Evolutionary conservation across 2,888 invertebrate species (phyloP).

Genomic region (Theretra japonica): DNA sequence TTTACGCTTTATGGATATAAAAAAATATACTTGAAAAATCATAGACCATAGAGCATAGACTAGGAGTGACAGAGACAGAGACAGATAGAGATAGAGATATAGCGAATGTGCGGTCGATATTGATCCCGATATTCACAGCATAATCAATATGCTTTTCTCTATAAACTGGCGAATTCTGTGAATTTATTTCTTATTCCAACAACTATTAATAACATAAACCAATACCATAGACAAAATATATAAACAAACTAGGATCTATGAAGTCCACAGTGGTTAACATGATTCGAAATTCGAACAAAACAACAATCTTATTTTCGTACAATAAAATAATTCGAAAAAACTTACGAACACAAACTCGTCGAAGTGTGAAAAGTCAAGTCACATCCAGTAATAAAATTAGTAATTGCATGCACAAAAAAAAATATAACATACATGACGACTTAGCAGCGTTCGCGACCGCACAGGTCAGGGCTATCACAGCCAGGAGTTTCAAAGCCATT

Average conservation of each 20-base stretch:
- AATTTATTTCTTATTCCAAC: no score
- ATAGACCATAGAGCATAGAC: no score
- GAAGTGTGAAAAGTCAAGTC: slow-evolving; percentile 29
- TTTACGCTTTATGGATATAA: no score
- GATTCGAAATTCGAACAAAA: not conserved
- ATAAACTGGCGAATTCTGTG: no score
- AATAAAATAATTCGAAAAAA: slow-evolving; percentile 3
- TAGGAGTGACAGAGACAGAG: no score
- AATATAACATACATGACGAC: slow-evolving; percentile 67
- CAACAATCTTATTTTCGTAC: not conserved
- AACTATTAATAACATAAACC: not conserved
- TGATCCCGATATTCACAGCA: no score
- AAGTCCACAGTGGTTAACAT: not conserved
- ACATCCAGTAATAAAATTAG: slow-evolving; percentile 34
- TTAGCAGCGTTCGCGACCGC: slow-evolving; percentile 67
- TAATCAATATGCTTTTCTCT: no score
- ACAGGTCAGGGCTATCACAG: slow-evolving; percentile 63
- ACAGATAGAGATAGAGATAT: no score
- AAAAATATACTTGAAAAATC: no score
- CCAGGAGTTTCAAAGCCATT: slow-evolving; percentile 73
- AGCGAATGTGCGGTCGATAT: no score
- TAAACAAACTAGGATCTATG: not conserved
- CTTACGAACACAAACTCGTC: slow-evolving; percentile 27
- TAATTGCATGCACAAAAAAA: slow-evolving; percentile 27
- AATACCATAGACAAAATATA: not conserved